phyloP scores from a whole-genome alignment of 1,140 invertebrate species.

The Drosophila equinoxialis region DNA sequence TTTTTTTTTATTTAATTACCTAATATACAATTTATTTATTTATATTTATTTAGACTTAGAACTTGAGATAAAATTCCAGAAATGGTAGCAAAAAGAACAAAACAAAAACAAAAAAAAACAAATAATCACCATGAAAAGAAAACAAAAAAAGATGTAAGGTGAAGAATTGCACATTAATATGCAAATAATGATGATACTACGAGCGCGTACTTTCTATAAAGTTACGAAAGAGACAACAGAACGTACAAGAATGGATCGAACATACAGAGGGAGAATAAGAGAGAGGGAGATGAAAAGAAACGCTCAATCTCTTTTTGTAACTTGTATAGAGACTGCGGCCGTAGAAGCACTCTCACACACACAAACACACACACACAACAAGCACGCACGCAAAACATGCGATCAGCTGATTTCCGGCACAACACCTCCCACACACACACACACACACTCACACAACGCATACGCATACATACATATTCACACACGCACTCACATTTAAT shows the following conservation, averaged over 20 bases:
- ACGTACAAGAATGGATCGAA: slow-evolving; percentile 16
- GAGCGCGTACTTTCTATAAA: slow-evolving; percentile 81
- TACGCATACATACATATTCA: slow-evolving; percentile 33
- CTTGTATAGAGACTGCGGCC: slow-evolving; percentile 81
- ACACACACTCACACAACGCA: slow-evolving; percentile 23
- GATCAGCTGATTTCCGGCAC: slow-evolving; percentile 12
- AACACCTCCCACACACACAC: slow-evolving; percentile 2
- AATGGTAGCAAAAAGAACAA: slow-evolving; percentile 46
- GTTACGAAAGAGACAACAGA: slow-evolving; percentile 66
- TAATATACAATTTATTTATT: slow-evolving; percentile 80
- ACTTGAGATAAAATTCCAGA: slow-evolving; percentile 63
- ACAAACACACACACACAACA: slow-evolving; percentile 30
- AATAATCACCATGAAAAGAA: slow-evolving; percentile 30
- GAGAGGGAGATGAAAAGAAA: slow-evolving; percentile 36
- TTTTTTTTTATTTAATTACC: slow-evolving; percentile 73
- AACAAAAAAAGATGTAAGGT: slow-evolving; percentile 24
- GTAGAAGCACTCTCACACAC: slow-evolving; percentile 46
- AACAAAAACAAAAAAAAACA: slow-evolving; percentile 22
- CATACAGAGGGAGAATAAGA: slow-evolving; percentile 20
- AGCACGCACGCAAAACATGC: neutral
- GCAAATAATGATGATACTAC: slow-evolving; percentile 34
- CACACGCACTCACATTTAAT: slow-evolving; percentile 65
- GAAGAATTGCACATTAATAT: slow-evolving; percentile 17
- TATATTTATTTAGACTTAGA: slow-evolving; percentile 78
- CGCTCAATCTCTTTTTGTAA: slow-evolving; percentile 71